Percentiles rank a stretch among this genome's conserved stretches.
These are phyloP conservation scores for Pseudococcus jackbeardsleyi DNA, from an alignment of 2,888 invertebrate genomes.

Conservation along the genomic window DNA sequence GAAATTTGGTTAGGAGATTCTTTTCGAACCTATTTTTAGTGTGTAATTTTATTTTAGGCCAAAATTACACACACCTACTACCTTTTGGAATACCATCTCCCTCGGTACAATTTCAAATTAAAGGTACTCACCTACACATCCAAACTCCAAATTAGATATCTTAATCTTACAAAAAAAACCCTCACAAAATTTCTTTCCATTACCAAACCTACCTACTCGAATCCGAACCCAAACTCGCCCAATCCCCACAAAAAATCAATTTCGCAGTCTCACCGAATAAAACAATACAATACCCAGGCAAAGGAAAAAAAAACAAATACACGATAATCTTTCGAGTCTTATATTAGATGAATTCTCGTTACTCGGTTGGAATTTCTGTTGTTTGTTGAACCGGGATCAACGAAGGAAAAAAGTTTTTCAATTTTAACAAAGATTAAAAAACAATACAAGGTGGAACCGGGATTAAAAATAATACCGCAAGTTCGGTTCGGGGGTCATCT, in stretches of 20 bases:
- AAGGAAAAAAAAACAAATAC: slow-evolving; percentile 4
- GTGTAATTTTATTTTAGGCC: too few relatives aligned
- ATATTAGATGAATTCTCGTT: background rate
- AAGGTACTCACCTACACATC: too few relatives aligned
- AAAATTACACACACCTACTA: too few relatives aligned
- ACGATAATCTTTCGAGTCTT: slow-evolving; percentile 9
- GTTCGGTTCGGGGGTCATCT: slow-evolving; percentile 17
- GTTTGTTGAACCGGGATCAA: slow-evolving; percentile 1
- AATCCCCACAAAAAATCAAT: background rate
- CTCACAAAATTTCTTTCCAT: background rate
- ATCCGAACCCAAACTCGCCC: background rate
- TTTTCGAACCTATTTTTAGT: too few relatives aligned
- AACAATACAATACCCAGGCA: background rate
- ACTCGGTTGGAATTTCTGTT: background rate
- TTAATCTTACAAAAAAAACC: too few relatives aligned
- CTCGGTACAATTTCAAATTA: too few relatives aligned
- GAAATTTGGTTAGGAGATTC: too few relatives aligned
- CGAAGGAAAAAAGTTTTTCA: slow-evolving; percentile 9
- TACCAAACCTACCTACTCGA: background rate
- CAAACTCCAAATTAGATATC: too few relatives aligned
- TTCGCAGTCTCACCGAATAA: background rate
- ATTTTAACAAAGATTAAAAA: slow-evolving; percentile 16
- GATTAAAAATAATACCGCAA: background rate
- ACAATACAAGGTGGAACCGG: background rate
- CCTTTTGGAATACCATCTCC: too few relatives aligned